A percentile compares a stretch with the other conserved stretches of the same genome.
These are phyloP conservation scores for Leucania comma DNA, from an alignment of 2,888 invertebrate genomes.

Conservation along the genomic window DNA sequence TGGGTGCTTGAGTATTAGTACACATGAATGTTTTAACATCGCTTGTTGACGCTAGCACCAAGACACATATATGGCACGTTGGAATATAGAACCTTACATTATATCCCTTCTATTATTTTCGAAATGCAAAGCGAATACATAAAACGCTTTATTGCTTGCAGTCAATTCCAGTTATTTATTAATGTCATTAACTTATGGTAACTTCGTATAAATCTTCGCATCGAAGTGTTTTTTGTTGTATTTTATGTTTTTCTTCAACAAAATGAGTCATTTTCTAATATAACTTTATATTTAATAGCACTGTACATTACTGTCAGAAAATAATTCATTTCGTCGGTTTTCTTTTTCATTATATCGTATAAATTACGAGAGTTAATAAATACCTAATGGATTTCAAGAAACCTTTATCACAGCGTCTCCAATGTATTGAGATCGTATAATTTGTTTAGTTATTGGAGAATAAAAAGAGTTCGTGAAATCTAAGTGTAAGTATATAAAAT, in stretches of 20 bases:
- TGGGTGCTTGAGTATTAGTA: slow-evolving; percentile 66
- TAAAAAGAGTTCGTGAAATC: slow-evolving; percentile 66
- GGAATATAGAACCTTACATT: slow-evolving; percentile 71
- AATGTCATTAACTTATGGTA: slow-evolving; percentile 68
- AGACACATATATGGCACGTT: slow-evolving; percentile 80
- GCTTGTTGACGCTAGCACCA: slow-evolving; percentile 75
- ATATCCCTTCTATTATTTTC: slow-evolving; percentile 61
- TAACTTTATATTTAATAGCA: slow-evolving; percentile 61
- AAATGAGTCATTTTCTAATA: slow-evolving; percentile 60
- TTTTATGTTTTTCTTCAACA: slow-evolving; percentile 47
- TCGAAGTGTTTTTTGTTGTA: slow-evolving; percentile 48
- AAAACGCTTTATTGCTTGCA: slow-evolving; percentile 77
- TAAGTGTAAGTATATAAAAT: slow-evolving; percentile 60
- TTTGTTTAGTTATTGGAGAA: slow-evolving; percentile 68
- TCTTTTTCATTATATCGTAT: slow-evolving; percentile 54
- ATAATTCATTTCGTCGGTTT: slow-evolving; percentile 63
- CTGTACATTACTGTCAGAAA: slow-evolving; percentile 65
- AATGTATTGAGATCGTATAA: slow-evolving; percentile 77
- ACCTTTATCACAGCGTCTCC: slow-evolving; percentile 68
- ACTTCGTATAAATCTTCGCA: slow-evolving; percentile 63
- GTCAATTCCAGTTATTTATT: slow-evolving; percentile 76
- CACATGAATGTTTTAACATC: slow-evolving; percentile 57
- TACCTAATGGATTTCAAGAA: slow-evolving; percentile 67
- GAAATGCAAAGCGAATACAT: slow-evolving; percentile 73
- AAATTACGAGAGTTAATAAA: slow-evolving; percentile 63